phyloP scores from a whole-genome alignment of 2,888 invertebrate species.

The Ceriagrion tenellum region DNA sequence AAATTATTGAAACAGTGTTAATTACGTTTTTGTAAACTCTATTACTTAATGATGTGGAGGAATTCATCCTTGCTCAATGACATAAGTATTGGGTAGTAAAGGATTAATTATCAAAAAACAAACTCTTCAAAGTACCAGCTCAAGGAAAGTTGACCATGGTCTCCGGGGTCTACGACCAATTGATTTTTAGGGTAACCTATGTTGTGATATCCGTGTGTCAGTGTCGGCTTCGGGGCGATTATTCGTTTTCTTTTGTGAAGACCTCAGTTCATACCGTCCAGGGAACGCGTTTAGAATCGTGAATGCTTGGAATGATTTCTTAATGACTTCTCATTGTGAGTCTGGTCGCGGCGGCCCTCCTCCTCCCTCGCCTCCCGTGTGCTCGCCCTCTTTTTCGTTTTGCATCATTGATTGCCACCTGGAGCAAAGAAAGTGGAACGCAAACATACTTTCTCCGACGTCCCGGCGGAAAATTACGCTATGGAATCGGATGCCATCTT shows the following conservation, averaged over 20 bases:
- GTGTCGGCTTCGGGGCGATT: too few species aligned
- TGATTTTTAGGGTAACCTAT: too few species aligned
- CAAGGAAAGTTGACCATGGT: too few species aligned
- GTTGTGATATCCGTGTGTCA: too few species aligned
- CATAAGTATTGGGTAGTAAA: too few species aligned
- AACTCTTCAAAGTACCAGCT: too few species aligned
- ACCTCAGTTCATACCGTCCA: not conserved
- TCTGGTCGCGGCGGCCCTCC: not conserved
- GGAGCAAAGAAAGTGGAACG: slow-evolving; percentile 21
- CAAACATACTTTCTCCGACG: slow-evolving; percentile 31
- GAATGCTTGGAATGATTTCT: not conserved
- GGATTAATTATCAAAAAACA: too few species aligned
- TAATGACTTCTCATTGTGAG: slow-evolving; percentile 22
- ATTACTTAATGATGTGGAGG: too few species aligned
- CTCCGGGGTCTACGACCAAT: too few species aligned
- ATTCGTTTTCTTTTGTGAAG: not conserved
- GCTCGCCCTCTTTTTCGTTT: not conserved
- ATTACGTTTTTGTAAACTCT: too few species aligned
- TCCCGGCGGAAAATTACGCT: slow-evolving; percentile 8
- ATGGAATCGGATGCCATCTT: not conserved
- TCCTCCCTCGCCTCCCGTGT: not conserved
- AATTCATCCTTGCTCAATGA: too few species aligned
- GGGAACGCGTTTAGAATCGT: slow-evolving; percentile 5
- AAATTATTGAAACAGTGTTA: too few species aligned
- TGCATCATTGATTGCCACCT: slow-evolving; percentile 20